Conservation (phyloP, 2,113 vertebrate genomes). For the Lucifuga dentata region DNA sequence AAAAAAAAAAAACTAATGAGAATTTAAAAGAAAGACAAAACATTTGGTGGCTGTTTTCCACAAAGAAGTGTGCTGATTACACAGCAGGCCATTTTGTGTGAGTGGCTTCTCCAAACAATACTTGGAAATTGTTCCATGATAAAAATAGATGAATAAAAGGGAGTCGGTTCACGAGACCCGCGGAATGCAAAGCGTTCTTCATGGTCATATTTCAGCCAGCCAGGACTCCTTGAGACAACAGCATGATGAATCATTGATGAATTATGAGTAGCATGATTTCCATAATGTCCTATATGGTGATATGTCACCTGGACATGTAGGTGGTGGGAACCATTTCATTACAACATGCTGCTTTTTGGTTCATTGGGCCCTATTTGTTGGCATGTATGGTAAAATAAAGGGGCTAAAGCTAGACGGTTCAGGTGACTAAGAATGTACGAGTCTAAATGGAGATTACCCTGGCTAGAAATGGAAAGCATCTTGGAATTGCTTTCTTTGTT, state of each 20-base stretch:
- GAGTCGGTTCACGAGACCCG: neutral
- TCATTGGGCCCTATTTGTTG: neutral
- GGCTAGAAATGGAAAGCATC: too few species aligned
- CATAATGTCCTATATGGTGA: conserved; percentile 40
- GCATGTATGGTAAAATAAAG: too few species aligned
- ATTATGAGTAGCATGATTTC: conserved; percentile 52
- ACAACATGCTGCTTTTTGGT: neutral
- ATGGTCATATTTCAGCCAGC: conserved; percentile 19
- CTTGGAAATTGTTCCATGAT: conserved; percentile 30
- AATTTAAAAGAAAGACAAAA: too few species aligned
- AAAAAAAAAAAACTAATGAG: too few species aligned
- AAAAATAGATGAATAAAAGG: conserved; percentile 42
- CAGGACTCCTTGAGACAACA: conserved; percentile 22
- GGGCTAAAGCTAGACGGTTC: neutral
- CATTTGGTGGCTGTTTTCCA: too few species aligned
- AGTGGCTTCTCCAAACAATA: conserved; percentile 32
- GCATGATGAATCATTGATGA: conserved; percentile 41
- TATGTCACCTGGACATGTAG: conserved; percentile 37
- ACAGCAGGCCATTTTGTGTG: conserved; percentile 24
- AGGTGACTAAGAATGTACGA: too few species aligned
- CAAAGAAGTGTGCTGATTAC: neutral
- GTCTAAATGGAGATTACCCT: neutral
- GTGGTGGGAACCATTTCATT: neutral
- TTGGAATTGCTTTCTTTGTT: too few species aligned
- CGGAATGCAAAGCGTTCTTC: neutral